Percentiles rank a stretch among this genome's conserved stretches.
Conservation (phyloP, 2,113 vertebrate species). For the Centropristis striata region DNA sequence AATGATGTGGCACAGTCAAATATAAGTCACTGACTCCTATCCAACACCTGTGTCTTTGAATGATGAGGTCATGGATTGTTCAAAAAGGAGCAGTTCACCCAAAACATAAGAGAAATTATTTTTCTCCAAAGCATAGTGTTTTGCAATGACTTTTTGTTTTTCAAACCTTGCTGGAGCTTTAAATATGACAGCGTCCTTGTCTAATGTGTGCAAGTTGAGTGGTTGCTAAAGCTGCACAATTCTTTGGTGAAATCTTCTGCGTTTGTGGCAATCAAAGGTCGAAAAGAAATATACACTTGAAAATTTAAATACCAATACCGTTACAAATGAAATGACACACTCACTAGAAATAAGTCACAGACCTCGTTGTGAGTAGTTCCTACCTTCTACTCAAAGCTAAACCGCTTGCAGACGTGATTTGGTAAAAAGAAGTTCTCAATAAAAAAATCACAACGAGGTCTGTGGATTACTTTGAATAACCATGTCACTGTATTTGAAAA, state of each 20-base stretch:
- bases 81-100: slow-evolving; percentile 6
- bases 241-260: too few species aligned
- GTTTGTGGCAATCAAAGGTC: too few species aligned
- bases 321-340: neutral
- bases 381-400: neutral
- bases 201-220: too few species aligned
- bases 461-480: neutral
- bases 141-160: too few species aligned
- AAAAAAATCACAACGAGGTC: neutral
- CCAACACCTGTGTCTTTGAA: slow-evolving; percentile 12
- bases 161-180: too few species aligned
- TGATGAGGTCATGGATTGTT: slow-evolving; percentile 15
- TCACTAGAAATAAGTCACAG: neutral
- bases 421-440: neutral
- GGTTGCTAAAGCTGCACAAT: too few species aligned
- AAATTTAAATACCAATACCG: neutral
- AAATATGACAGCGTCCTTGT: too few species aligned
- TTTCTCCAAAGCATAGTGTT: neutral
- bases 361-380: neutral
- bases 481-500: slow-evolving; percentile 1
- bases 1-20: slow-evolving; percentile 26
- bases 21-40: neutral
- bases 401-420: neutral
- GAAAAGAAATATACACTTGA: neutral
- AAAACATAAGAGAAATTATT: neutral